Conservation (phyloP, 1,140 invertebrate genomes). For the Drosophila tsacasi region DNA sequence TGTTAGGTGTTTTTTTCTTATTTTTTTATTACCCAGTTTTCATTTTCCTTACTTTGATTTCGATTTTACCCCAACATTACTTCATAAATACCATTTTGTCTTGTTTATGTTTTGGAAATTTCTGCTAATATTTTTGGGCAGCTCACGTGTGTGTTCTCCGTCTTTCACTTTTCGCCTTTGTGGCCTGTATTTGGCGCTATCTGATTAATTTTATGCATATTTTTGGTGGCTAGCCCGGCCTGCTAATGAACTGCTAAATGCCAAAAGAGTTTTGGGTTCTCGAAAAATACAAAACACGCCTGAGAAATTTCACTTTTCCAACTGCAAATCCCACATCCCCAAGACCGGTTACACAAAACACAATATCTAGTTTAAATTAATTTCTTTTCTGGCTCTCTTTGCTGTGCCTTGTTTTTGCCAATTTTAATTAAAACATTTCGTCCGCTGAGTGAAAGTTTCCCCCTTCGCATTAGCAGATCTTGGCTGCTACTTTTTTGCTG, state of each 20-base stretch:
- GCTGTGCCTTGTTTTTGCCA: slow-evolving; percentile 44
- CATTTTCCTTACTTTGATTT: not conserved
- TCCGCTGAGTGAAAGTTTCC: slow-evolving; percentile 64
- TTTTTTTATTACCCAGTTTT: too few relatives aligned
- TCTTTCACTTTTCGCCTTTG: slow-evolving; percentile 62
- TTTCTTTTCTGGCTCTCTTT: slow-evolving; percentile 59
- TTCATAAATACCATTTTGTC: not conserved
- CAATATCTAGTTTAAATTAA: slow-evolving; percentile 74
- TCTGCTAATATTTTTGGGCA: slow-evolving; percentile 23
- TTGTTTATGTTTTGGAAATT: slow-evolving; percentile 19
- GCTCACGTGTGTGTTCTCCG: slow-evolving; percentile 39
- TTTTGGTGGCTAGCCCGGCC: slow-evolving; percentile 15
- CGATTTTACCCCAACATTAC: not conserved
- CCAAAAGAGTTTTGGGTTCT: slow-evolving; percentile 64
- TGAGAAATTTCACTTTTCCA: slow-evolving; percentile 76
- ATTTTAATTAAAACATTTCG: slow-evolving; percentile 72
- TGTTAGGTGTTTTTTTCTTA: too few relatives aligned
- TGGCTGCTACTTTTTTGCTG: slow-evolving; percentile 13
- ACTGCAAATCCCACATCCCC: slow-evolving; percentile 35
- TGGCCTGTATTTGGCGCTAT: slow-evolving; percentile 37
- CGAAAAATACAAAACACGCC: slow-evolving; percentile 1
- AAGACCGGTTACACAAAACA: slow-evolving; percentile 61
- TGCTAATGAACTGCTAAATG: slow-evolving; percentile 76
- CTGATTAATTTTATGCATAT: slow-evolving; percentile 64
- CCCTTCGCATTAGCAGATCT: slow-evolving; percentile 41